phyloP scores from a whole-genome alignment of 2,888 invertebrate genomes.

The Argyresthia goedartella region DNA sequence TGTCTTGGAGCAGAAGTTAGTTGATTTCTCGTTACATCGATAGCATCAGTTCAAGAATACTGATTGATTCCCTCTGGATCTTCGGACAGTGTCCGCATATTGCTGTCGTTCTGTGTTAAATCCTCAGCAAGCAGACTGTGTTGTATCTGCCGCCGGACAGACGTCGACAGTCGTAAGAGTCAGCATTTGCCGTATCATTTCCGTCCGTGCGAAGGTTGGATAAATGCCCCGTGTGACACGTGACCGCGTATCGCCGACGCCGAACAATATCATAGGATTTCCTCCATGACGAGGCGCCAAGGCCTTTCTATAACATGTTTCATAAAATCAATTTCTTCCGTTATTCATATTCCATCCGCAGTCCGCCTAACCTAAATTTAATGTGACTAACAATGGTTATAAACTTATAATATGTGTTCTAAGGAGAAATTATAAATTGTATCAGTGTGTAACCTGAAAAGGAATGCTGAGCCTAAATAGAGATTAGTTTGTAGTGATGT shows the following conservation, averaged over 20 bases:
- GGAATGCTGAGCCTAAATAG: conserved; percentile 17
- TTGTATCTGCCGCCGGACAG: too few relatives aligned
- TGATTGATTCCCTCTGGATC: too few relatives aligned
- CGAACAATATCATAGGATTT: conserved; percentile 64
- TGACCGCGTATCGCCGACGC: conserved; percentile 52
- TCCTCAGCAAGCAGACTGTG: too few relatives aligned
- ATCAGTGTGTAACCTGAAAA: conserved; percentile 35
- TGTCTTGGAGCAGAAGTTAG: too few relatives aligned
- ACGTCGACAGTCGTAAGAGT: neutral
- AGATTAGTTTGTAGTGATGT: conserved; percentile 10
- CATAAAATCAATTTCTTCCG: conserved; percentile 50
- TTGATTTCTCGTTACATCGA: too few relatives aligned
- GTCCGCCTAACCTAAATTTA: neutral
- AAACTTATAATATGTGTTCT: too few relatives aligned
- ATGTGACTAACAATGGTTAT: neutral
- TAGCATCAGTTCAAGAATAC: too few relatives aligned
- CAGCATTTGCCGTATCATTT: neutral
- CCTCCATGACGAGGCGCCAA: conserved; percentile 43
- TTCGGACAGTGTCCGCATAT: too few relatives aligned
- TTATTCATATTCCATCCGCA: conserved; percentile 15
- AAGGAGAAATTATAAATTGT: neutral
- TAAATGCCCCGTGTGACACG: conserved; percentile 33
- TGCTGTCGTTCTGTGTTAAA: too few relatives aligned
- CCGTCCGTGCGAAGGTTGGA: conserved; percentile 21
- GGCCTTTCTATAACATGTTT: conserved; percentile 69